These are phyloP conservation scores for Deilephila porcellus DNA, from an alignment of 2,888 invertebrate genomes.

Conservation along the genomic window DNA sequence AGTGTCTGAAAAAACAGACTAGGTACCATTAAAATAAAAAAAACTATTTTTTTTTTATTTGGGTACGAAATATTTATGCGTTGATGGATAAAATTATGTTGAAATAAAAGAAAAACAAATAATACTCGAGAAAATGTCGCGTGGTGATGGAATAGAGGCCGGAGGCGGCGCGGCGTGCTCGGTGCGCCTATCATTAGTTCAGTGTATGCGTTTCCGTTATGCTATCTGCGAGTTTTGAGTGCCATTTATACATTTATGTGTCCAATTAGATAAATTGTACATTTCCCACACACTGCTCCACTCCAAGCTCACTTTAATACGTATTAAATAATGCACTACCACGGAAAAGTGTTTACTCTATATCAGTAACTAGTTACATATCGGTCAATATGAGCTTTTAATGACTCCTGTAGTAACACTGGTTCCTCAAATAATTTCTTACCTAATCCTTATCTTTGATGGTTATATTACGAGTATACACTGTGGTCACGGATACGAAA, in stretches of 20 bases:
- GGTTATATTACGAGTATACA: too few species aligned
- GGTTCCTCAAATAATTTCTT: too few species aligned
- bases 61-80: too few species aligned
- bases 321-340: neutral
- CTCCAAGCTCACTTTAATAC: neutral
- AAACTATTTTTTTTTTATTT: too few species aligned
- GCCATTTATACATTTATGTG: conserved; percentile 37
- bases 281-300: neutral
- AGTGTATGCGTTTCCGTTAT: conserved; percentile 44
- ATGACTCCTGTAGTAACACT: too few species aligned
- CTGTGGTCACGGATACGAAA: too few species aligned
- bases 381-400: neutral
- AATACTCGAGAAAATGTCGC: conserved; percentile 10
- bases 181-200: conserved; percentile 37
- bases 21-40: too few species aligned
- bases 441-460: too few species aligned
- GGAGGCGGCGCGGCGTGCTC: conserved; percentile 33
- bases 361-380: neutral
- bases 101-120: too few species aligned
- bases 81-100: too few species aligned
- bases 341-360: neutral
- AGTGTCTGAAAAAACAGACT: too few species aligned
- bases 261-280: conserved; percentile 24
- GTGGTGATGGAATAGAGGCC: neutral
- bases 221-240: conserved; percentile 40